These are phyloP conservation scores for Gymnocephalus cernua DNA, from an alignment of 2,113 vertebrate species.

Conservation along the genomic window DNA sequence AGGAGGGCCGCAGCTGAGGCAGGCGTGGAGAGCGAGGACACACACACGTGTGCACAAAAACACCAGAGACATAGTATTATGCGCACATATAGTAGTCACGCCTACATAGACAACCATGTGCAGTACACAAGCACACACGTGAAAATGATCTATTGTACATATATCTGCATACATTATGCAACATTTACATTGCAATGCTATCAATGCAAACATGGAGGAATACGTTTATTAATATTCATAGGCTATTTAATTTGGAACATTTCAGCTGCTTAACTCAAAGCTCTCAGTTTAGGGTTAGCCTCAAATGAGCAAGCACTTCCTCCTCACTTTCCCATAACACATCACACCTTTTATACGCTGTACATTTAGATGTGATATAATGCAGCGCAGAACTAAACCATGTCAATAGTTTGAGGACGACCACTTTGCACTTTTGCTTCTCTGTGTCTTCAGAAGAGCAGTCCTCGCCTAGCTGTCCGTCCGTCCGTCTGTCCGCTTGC, in stretches of 20 bases:
- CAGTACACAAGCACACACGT: constrained; percentile 74
- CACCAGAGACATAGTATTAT: constrained; percentile 53
- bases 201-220: constrained; percentile 70
- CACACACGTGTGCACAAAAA: constrained; percentile 46
- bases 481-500: constrained; percentile 49
- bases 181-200: constrained; percentile 69
- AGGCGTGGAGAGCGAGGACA: not conserved
- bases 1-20: constrained; percentile 89
- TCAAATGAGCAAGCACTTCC: constrained; percentile 25
- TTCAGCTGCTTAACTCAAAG: constrained; percentile 23
- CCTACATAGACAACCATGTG: constrained; percentile 56
- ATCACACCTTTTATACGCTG: constrained; percentile 62
- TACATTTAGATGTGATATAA: constrained; percentile 50
- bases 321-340: constrained; percentile 40
- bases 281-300: constrained; percentile 38
- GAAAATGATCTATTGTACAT: constrained; percentile 69
- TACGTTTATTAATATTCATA: constrained; percentile 50
- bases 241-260: constrained; percentile 37
- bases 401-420: constrained; percentile 65
- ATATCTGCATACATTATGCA: constrained; percentile 75
- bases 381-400: constrained; percentile 35
- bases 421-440: constrained; percentile 83
- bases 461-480: constrained; percentile 44
- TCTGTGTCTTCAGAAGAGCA: constrained; percentile 71
- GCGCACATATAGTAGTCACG: constrained; percentile 52